Base-by-base conservation (phyloP, 2,797 vertebrate genomes). In the Muscicapa striata region DNA sequence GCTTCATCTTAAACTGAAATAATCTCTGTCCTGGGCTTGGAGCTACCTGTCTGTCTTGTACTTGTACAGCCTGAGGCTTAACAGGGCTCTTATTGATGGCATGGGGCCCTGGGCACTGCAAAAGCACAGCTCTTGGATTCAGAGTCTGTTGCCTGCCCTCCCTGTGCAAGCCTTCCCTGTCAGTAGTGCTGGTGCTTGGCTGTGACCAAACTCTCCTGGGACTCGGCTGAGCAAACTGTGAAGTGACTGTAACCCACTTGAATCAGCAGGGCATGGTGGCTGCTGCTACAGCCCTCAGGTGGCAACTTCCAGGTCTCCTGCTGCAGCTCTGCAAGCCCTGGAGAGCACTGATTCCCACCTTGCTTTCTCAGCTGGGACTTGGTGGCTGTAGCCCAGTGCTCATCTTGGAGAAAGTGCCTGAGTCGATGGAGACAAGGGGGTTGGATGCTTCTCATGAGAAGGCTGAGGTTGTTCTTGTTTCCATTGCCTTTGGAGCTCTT, bases 11-110 rank as follows among this genome's bases (percentile, higher is more conserved):
- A 54, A 58, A 20, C 66, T 76, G 82, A 84, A 88, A 79, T 73
- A 82, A 77, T 38, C 36, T n/a, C 32, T 77, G 45, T 87, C 64
- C 88, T 76, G 52, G 59, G 32, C 48, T 69, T 67, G 80, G 45
- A 90, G 88, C 51, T 75, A 16, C 48, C 48, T 89, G 20, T n/a
- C 36, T 90, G 34, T 55, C 70, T 91, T 91, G 87, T 68, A 38
- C 55, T 62, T 86, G 89, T 73, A 79, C 52, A 93, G 86, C 93
- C 88, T 52, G 41, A 90, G 88, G 93, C 73, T 84, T 52, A 34
- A 7, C 80, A 51, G 80, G 55, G 18, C 26, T 75, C 73, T 61
- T 72, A 38, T 1, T 48, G 80, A 2, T 36, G 73, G 9, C 43
- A 24, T 1, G 26, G 30, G 34, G 51, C 80, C 68, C 40, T 55